Percentiles rank a stretch among this genome's conserved stretches.
Evolutionary conservation across 2,888 invertebrate species (phyloP).

Genomic region (Meiosimyza platycephala): DNA sequence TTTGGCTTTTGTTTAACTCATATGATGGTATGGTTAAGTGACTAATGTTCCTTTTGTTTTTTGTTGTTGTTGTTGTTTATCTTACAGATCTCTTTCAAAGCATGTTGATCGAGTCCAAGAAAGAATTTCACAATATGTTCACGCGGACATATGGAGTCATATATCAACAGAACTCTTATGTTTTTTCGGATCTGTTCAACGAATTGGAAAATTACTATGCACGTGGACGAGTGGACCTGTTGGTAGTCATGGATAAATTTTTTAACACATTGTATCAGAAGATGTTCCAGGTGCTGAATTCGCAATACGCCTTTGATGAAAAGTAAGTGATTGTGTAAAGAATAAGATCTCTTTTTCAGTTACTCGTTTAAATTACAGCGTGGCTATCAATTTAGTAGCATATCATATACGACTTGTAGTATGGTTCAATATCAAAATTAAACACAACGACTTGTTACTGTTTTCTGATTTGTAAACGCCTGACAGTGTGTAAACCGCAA

Average conservation of each 20-base stretch:
- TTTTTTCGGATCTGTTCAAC: conserved; percentile 91
- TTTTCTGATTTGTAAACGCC: too few species aligned
- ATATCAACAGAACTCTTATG: conserved; percentile 92
- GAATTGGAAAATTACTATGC: conserved; percentile 91
- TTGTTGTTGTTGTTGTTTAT: conserved; percentile 56
- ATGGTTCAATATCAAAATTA: too few species aligned
- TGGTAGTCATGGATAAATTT: conserved; percentile 90
- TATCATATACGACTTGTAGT: too few species aligned
- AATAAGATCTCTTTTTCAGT: too few species aligned
- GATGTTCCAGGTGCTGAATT: conserved; percentile 95
- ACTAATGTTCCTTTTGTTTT: conserved; percentile 11
- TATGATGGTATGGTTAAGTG: neutral
- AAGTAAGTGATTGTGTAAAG: conserved; percentile 71
- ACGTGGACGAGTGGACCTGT: conserved; percentile 84
- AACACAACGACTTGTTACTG: too few species aligned
- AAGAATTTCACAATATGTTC: conserved; percentile 95
- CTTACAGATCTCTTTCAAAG: conserved; percentile 88
- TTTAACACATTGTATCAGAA: conserved; percentile 93
- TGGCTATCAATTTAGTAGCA: too few species aligned
- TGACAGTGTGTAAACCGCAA: too few species aligned
- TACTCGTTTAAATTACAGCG: too few species aligned
- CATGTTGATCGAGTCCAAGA: conserved; percentile 83
- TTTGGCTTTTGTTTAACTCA: conserved; percentile 1
- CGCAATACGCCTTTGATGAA: conserved; percentile 90
- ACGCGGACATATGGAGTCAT: conserved; percentile 93